Conservation (phyloP, 2,888 invertebrate species). For the Ichneumon xanthorius region DNA sequence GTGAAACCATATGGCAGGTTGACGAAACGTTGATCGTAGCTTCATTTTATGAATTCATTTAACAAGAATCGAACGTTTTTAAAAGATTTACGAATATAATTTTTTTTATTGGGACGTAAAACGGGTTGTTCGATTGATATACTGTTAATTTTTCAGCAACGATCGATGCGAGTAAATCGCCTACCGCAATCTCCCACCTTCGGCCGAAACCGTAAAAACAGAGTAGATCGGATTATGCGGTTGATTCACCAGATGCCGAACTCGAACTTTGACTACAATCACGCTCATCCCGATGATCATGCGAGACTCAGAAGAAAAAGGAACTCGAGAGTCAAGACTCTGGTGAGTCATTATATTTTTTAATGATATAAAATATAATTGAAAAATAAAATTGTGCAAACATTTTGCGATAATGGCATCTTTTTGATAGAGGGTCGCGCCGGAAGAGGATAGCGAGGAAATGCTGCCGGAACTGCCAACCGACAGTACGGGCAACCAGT, state of each 20-base stretch:
- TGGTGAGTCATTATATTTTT: conserved; percentile 9
- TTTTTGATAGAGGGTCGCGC: neutral
- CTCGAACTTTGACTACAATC: conserved; percentile 42
- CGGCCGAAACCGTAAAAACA: neutral
- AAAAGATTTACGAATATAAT: too few relatives aligned
- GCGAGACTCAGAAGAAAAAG: neutral
- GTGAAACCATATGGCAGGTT: too few relatives aligned
- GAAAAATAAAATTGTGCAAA: too few relatives aligned
- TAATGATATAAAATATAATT: too few relatives aligned
- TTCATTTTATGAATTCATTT: neutral
- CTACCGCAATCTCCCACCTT: neutral
- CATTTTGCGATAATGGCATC: neutral
- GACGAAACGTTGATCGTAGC: neutral
- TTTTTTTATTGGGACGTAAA: too few relatives aligned
- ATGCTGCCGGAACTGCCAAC: neutral
- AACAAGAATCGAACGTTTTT: neutral
- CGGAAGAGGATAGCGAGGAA: conserved; percentile 4
- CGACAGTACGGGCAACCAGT: neutral
- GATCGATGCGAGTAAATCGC: neutral
- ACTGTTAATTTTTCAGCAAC: conserved; percentile 3
- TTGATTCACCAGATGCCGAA: conserved; percentile 28
- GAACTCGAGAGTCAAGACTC: neutral
- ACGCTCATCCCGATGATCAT: conserved; percentile 35
- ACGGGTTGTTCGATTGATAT: neutral
- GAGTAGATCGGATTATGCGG: neutral